These are phyloP conservation scores for Chionoecetes opilio DNA, from an alignment of 1,140 invertebrate genomes.

Conservation along the genomic window DNA sequence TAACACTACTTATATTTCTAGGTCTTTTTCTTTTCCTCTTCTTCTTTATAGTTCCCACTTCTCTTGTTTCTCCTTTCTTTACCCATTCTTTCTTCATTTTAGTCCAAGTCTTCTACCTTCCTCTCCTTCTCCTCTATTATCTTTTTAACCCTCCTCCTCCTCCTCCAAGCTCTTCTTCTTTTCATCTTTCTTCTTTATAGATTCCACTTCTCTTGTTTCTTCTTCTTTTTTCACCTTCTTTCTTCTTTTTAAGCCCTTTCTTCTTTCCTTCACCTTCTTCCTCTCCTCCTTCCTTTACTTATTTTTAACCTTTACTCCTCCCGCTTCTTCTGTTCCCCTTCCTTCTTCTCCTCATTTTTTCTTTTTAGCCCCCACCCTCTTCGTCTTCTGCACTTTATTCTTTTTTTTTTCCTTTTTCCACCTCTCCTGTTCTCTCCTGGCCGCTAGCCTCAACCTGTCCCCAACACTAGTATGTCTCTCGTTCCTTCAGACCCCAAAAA, in stretches of 20 bases:
- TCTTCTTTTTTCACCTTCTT: background rate
- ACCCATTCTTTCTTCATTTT: background rate
- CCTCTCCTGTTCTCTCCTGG: background rate
- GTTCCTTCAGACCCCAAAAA: background rate
- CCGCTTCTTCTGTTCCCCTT: background rate
- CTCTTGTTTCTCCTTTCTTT: background rate
- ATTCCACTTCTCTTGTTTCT: background rate
- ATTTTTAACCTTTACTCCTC: background rate
- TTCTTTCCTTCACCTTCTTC: background rate
- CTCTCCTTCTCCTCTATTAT: background rate
- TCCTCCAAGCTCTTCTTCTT: background rate
- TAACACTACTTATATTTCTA: background rate
- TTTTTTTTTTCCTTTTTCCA: background rate
- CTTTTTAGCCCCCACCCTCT: background rate
- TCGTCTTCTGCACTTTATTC: too few species aligned
- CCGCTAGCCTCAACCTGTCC: background rate
- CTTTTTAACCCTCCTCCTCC: background rate
- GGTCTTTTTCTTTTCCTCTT: background rate
- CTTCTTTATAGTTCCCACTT: background rate
- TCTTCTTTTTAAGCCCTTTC: background rate
- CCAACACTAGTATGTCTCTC: slow-evolving; percentile 22
- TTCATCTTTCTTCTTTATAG: too few species aligned
- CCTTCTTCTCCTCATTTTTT: background rate
- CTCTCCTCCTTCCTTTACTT: background rate
- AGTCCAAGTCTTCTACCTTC: too few species aligned